Evolutionary conservation across 2,113 vertebrate genomes (phyloP), one percentile per base, ranked within the genome.

Genomic region (Circaetus gallicus): DNA sequence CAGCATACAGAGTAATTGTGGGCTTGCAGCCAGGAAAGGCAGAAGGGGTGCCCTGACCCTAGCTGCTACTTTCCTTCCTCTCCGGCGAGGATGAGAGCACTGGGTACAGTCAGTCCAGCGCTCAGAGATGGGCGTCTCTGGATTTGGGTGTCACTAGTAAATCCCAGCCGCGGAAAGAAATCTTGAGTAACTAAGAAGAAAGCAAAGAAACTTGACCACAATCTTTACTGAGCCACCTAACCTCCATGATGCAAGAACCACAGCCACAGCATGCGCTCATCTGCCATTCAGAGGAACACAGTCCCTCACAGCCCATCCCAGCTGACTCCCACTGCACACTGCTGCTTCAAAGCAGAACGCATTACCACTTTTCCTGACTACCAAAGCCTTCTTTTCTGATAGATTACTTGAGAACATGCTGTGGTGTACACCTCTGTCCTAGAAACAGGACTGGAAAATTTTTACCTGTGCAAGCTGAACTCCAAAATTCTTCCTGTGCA

Each of bases 21-120:
- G 8, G 13, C 16, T 11, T 32, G 69, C 17, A 78, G 50, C 32
- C 36, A 52, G 36, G 21, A 58, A 63, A 73, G 16, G 77, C 67
- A 74, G 52, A 81, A 67, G 26, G 14, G 17, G 47, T 83, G 62
- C 16, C 52, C 70, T 59, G 17, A 53, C 14, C 18, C 29, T 3
- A 10, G n/a, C 52, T 59, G 61, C 61, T 56, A 2, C 26, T 43
- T 63, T 63, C 32, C 47, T 52, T 67, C 47, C 40, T 77, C 49
- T 40, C 36, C 2, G 0, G 10, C 0, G 0, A 47, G 14, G 52
- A 63, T 21, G 21, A 14, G 43, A 71, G 14, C 62, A 16, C 8
- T 31, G 32, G 21, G 16, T 78, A 50, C 38, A 32, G n/a, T 26
- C 59, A 73, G 24, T 29, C 21, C 49, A 53, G 13, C 29, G 32